Evolutionary conservation across 2,888 invertebrate genomes (phyloP).

Genomic region (Lithophane leautieri): DNA sequence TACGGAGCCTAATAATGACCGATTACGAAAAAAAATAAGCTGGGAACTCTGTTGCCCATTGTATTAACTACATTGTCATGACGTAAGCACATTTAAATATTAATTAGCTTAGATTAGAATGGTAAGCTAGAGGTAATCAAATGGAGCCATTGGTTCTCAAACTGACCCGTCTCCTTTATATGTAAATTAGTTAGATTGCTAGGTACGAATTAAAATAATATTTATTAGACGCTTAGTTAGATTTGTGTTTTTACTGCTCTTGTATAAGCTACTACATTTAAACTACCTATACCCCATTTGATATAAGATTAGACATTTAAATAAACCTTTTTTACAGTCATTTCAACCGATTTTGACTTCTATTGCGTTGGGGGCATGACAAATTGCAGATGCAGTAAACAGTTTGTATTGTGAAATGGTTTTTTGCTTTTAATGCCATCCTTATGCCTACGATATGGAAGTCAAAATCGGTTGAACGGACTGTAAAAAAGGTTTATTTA

Average conservation of each 20-base stretch:
- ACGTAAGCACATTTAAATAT: constrained; percentile 85
- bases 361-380: too few species aligned
- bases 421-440: too few species aligned
- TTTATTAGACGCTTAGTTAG: constrained; percentile 28
- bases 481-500: too few species aligned
- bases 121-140: constrained; percentile 64
- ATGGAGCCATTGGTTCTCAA: constrained; percentile 57
- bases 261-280: not conserved
- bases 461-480: too few species aligned
- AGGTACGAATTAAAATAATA: constrained; percentile 45
- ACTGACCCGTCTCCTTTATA: constrained; percentile 56
- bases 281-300: too few species aligned
- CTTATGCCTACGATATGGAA: too few species aligned
- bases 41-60: constrained; percentile 80
- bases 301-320: too few species aligned
- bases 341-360: too few species aligned
- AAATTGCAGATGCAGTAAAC: too few species aligned
- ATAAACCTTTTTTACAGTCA: too few species aligned
- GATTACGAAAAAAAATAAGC: constrained; percentile 82
- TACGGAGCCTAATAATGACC: constrained; percentile 83
- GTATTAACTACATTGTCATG: constrained; percentile 84
- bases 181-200: constrained; percentile 51
- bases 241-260: constrained; percentile 34
- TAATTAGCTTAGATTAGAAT: constrained; percentile 82
- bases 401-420: too few species aligned